A percentile compares a stretch with the other conserved stretches of the same genome.
Conservation (phyloP, 2,113 vertebrate genomes). For the Megaceryle maxima region DNA sequence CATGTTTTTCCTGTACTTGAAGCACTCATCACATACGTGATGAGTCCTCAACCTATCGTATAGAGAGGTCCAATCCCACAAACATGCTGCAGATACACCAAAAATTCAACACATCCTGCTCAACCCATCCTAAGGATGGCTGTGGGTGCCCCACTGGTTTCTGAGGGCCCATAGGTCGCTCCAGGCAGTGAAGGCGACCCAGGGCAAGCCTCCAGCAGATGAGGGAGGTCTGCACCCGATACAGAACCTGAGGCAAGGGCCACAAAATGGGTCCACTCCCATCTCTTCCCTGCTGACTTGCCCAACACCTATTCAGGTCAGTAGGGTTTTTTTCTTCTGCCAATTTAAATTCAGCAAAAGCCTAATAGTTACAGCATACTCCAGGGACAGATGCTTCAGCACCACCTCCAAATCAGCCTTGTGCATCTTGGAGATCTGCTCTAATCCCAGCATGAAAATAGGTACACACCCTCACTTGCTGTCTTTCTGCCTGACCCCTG, state of each 20-base stretch:
- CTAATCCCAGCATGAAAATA: not conserved
- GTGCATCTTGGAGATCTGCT: not conserved
- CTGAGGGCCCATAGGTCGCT: rapidly evolving
- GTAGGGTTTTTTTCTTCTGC: not conserved
- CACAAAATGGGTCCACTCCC: not conserved
- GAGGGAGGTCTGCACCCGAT: not conserved
- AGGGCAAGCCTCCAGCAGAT: not conserved
- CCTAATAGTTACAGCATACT: not conserved
- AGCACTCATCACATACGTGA: not conserved
- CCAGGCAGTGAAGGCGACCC: not conserved
- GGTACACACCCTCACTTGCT: rapidly evolving
- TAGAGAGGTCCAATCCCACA: rapidly evolving
- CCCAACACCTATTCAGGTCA: not conserved
- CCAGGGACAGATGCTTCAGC: not conserved
- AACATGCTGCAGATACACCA: not conserved
- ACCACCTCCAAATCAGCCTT: not conserved
- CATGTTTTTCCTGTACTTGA: not conserved
- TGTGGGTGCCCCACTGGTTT: not conserved
- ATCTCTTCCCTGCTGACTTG: not conserved
- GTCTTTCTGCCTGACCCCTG: not conserved
- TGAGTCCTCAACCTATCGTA: not conserved
- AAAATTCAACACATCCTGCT: rapidly evolving
- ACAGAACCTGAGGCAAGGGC: not conserved
- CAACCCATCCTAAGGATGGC: too few species aligned
- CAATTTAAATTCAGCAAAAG: not conserved